Evolutionary conservation across 2,797 vertebrate genomes (phyloP).

Genomic region (Pampus argenteus): DNA sequence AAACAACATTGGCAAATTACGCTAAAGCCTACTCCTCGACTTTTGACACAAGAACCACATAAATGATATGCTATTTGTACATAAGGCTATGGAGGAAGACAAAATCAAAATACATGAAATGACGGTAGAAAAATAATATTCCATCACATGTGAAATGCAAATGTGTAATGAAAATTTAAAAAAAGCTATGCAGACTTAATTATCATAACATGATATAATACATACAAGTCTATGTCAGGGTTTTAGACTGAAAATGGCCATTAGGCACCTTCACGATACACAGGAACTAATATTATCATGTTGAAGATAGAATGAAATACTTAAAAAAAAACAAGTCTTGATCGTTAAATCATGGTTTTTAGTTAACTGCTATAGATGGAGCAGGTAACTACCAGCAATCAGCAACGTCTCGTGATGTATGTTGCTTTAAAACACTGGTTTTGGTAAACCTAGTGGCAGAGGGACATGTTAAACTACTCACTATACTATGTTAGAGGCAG

Average conservation of each 20-base stretch:
- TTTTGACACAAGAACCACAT: slow-evolving; percentile 76
- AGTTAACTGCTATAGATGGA: slow-evolving; percentile 18
- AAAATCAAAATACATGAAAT: slow-evolving; percentile 59
- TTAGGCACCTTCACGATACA: slow-evolving; percentile 67
- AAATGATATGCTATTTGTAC: slow-evolving; percentile 85
- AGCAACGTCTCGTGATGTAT: not conserved
- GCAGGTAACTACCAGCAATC: slow-evolving; percentile 6
- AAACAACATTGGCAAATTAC: slow-evolving; percentile 74
- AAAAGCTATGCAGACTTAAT: slow-evolving; percentile 13
- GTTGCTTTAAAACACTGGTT: slow-evolving; percentile 2
- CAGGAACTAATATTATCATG: slow-evolving; percentile 68
- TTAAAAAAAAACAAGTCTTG: slow-evolving; percentile 23
- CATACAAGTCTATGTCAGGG: slow-evolving; percentile 39
- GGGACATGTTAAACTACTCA: slow-evolving; percentile 1
- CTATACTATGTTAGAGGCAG: slow-evolving; percentile 13
- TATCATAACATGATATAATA: slow-evolving; percentile 39
- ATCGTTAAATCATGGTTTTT: slow-evolving; percentile 27
- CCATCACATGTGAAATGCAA: slow-evolving; percentile 40
- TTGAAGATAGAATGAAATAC: slow-evolving; percentile 31
- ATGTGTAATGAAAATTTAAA: slow-evolving; percentile 48
- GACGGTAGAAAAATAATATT: slow-evolving; percentile 35
- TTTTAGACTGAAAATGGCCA: slow-evolving; percentile 39
- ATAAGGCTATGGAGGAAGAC: slow-evolving; percentile 90
- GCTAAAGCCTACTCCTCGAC: slow-evolving; percentile 66
- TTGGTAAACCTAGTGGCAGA: slow-evolving; percentile 12